phyloP scores from a whole-genome alignment of 2,797 vertebrate species.

The Phyllotis vaccarum region DNA sequence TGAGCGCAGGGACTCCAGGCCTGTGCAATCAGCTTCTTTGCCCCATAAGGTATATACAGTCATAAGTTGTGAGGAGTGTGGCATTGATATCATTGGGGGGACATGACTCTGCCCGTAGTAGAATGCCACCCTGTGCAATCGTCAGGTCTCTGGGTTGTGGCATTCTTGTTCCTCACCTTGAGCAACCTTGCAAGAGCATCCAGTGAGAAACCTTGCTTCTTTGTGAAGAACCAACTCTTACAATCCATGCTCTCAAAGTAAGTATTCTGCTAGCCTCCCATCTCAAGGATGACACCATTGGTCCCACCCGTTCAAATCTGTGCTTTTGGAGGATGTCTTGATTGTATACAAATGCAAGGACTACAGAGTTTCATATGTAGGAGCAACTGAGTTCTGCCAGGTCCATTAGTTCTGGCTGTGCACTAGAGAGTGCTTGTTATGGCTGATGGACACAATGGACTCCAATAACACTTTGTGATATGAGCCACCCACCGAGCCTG shows the following conservation, averaged over 20 bases:
- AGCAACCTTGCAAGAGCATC: rapidly evolving
- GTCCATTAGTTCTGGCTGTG: background rate
- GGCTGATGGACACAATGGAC: background rate
- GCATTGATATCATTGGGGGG: rapidly evolving
- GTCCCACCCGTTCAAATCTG: background rate
- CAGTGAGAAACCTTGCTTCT: background rate
- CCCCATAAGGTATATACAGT: background rate
- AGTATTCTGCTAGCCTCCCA: background rate
- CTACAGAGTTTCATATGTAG: rapidly evolving
- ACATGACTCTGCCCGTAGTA: rapidly evolving
- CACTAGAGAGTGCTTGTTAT: background rate
- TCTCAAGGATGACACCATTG: background rate
- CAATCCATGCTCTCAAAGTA: background rate
- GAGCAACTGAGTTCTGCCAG: no score
- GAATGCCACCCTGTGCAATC: no score
- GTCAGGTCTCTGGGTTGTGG: no score
- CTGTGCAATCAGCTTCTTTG: no score
- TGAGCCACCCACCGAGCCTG: rapidly evolving
- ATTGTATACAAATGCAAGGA: background rate
- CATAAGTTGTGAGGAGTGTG: background rate
- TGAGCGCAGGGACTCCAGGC: no score
- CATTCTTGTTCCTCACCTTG: rapidly evolving
- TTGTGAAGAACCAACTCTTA: rapidly evolving
- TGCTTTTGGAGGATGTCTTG: background rate
- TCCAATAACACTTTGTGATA: background rate